These are phyloP conservation scores for Thomomys bottae DNA, from an alignment of 2,113 vertebrate species.

Conservation along the genomic window DNA sequence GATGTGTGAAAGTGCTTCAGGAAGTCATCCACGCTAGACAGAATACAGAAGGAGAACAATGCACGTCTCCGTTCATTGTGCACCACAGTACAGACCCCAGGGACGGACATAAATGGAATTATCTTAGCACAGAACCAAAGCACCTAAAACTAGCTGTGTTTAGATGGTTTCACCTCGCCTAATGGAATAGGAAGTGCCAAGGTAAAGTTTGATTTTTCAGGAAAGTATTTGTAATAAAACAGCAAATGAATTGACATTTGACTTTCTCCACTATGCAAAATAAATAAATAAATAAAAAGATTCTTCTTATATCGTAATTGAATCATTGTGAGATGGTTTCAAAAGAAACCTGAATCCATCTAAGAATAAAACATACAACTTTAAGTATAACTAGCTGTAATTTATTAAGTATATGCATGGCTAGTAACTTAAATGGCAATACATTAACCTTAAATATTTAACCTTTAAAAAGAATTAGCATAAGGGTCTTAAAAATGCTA, in stretches of 20 bases:
- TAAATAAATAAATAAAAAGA: no score
- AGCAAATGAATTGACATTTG: not conserved
- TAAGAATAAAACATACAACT: slow-evolving; percentile 35
- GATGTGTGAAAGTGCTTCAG: not conserved
- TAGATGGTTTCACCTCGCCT: not conserved
- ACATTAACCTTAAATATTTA: slow-evolving; percentile 31
- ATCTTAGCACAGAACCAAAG: not conserved
- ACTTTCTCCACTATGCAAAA: not conserved
- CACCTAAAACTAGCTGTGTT: not conserved
- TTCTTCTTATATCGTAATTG: slow-evolving; percentile 33
- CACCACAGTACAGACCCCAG: not conserved
- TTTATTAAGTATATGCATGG: not conserved
- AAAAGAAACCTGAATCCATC: slow-evolving; percentile 16
- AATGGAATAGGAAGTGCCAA: slow-evolving; percentile 30
- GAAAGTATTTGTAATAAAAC: slow-evolving; percentile 2
- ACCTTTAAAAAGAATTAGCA: slow-evolving; percentile 18
- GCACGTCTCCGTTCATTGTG: not conserved
- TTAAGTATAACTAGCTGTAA: not conserved
- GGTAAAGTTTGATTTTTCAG: slow-evolving; percentile 10
- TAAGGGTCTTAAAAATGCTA: not conserved
- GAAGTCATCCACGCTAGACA: not conserved
- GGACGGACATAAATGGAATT: not conserved
- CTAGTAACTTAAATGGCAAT: slow-evolving; percentile 3
- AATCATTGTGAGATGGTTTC: slow-evolving; percentile 23
- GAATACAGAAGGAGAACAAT: not conserved